Percentiles rank a stretch among this genome's conserved stretches.
Evolutionary conservation across 2,888 invertebrate genomes (phyloP).

Genomic region (Mamestra brassicae): DNA sequence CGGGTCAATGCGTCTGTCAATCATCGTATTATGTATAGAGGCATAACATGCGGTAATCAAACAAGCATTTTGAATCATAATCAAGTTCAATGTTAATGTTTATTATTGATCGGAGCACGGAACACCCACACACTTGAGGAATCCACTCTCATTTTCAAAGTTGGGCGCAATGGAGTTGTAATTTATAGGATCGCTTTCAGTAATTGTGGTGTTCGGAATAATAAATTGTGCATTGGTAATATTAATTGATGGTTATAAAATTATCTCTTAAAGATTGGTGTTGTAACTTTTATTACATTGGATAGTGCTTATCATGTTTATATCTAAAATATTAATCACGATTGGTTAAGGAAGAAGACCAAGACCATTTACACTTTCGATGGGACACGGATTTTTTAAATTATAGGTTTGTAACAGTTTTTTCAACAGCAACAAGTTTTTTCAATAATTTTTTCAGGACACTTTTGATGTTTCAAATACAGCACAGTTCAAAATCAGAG

Average conservation of each 20-base stretch:
- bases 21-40: slow-evolving; percentile 50
- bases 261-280: slow-evolving; percentile 17
- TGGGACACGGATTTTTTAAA: too few relatives aligned
- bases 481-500: slow-evolving; percentile 22
- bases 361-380: background rate
- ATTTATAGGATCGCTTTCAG: slow-evolving; percentile 64
- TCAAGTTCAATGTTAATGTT: slow-evolving; percentile 60
- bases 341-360: background rate
- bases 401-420: too few relatives aligned
- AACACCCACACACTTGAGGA: slow-evolving; percentile 65
- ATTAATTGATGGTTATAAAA: slow-evolving; percentile 56
- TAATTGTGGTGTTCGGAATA: slow-evolving; percentile 57
- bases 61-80: slow-evolving; percentile 50
- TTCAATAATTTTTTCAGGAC: background rate
- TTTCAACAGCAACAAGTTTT: too few relatives aligned
- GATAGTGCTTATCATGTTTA: background rate
- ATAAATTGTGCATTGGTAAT: slow-evolving; percentile 57
- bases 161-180: slow-evolving; percentile 55
- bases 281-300: slow-evolving; percentile 33
- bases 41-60: slow-evolving; percentile 57
- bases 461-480: background rate
- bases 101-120: slow-evolving; percentile 57
- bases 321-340: slow-evolving; percentile 10
- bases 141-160: slow-evolving; percentile 70
- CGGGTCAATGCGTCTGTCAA: slow-evolving; percentile 56